Evolutionary conservation across 2,797 vertebrate species (phyloP).

Genomic region (Crossoptilon crossoptilon): DNA sequence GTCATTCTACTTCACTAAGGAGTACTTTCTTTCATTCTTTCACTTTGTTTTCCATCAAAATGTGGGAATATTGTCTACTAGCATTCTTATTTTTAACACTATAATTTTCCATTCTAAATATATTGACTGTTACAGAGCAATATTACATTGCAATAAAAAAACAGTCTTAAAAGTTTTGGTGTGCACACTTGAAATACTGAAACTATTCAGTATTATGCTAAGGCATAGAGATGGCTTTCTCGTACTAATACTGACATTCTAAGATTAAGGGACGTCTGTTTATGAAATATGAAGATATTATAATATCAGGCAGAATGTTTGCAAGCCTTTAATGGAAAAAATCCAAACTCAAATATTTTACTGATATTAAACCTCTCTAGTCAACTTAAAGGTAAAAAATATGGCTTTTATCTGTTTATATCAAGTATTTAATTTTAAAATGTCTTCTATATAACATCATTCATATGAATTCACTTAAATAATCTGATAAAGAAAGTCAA

Average conservation of each 20-base stretch:
- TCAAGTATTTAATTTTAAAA: not conserved
- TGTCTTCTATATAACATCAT: not conserved
- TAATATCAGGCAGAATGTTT: not conserved
- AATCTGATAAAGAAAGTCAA: not conserved
- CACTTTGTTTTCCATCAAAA: not conserved
- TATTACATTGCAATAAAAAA: not conserved
- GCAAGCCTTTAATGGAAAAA: not conserved
- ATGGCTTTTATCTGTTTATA: not conserved
- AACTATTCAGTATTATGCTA: not conserved
- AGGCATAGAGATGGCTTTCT: not conserved
- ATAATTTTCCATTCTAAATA: not conserved
- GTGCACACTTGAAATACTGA: not conserved
- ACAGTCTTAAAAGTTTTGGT: not conserved
- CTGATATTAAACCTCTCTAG: slow-evolving; percentile 3
- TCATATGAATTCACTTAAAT: not conserved
- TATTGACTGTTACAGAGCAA: not conserved
- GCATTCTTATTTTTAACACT: not conserved
- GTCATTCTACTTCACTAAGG: not conserved
- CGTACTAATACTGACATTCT: not conserved
- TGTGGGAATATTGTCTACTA: not conserved
- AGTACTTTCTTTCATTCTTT: not conserved
- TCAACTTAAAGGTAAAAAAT: slow-evolving; percentile 2
- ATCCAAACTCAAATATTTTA: not conserved
- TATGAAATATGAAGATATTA: not conserved
- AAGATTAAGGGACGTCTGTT: not conserved